Base-by-base conservation (phyloP, 2,113 vertebrate genomes). In the Dipodomys merriami region DNA sequence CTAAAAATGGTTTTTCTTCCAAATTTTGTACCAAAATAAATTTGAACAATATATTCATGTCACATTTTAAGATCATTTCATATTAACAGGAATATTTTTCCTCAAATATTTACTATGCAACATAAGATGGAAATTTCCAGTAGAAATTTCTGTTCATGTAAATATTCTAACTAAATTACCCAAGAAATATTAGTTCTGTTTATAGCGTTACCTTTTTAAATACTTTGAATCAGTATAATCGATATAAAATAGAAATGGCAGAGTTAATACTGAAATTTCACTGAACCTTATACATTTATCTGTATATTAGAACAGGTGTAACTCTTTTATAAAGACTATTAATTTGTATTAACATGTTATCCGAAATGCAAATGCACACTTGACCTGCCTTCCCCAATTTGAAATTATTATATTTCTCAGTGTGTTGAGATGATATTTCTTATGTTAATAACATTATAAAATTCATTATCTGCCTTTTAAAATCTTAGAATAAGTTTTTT, bases 161-260 rank as follows among this genome's bases (percentile, higher is more conserved):
- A 46, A 69, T 53, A 80, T 62, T 4, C 29, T 86, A 57, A 88
- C 87, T 65, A 91, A 91, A 92, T 92, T 88, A 91, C 19, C 29
- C 62, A 69, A 76, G 53, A 85, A 79, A 88, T 71, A 76, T 84
- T 74, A 80, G 27, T 62, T 95, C 30, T 76, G 6, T 25, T 86
- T 93, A 88, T 0, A 95, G 64, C 7, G 89, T 78, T 91, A 33
- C 53, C 65, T 84, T 93, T 84, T 62, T 39, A 93, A 69, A 77
- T 39, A 89, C 82, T 78, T 80, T 91, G 4, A 95, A 77, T 68
- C 7, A 64, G 44, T 73, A 72, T 77, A 82, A 83, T 69, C 74
- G 13, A 88, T 57, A 46, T 9, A 86, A 86, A 96, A 69, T n/a
- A 86, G 20, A 86, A 95, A 65, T 49, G 27, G 86, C 64, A 91